phyloP scores from a whole-genome alignment of 2,113 vertebrate species.

The Burhinus bistriatus region DNA sequence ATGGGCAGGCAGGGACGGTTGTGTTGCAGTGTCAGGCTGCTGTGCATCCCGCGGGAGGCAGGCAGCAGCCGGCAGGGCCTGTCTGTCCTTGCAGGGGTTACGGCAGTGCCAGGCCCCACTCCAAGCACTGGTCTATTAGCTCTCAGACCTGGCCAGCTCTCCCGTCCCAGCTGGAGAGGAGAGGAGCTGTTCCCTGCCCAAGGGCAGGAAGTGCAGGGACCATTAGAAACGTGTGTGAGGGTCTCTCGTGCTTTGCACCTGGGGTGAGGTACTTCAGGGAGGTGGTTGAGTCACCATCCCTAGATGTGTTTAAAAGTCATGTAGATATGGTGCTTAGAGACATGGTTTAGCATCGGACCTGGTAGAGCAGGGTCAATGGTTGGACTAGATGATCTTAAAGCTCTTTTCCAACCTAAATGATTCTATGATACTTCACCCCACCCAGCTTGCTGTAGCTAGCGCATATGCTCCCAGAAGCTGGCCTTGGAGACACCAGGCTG shows the following conservation, averaged over 20 bases:
- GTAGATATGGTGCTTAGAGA: no score
- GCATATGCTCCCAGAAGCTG: fast-evolving
- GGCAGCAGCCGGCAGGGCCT: no score
- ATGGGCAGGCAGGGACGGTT: fast-evolving
- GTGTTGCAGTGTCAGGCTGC: not conserved
- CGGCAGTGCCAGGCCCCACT: not conserved
- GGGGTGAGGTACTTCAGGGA: not conserved
- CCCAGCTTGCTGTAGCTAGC: not conserved
- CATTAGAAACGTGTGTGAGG: not conserved
- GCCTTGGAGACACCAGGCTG: not conserved
- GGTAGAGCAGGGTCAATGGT: no score
- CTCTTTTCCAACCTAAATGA: no score
- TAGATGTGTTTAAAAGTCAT: no score
- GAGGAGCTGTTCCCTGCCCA: not conserved
- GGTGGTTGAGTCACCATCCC: no score
- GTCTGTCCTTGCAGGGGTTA: not conserved
- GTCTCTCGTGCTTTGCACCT: not conserved
- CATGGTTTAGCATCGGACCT: no score
- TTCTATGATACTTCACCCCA: no score
- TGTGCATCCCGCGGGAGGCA: not conserved
- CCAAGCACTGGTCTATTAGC: not conserved
- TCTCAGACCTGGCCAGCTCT: not conserved
- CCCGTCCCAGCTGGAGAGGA: not conserved
- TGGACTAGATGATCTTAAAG: no score
- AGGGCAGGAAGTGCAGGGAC: not conserved